Base-by-base conservation (phyloP, 2,888 invertebrate genomes). In the Lomographa bimaculata region DNA sequence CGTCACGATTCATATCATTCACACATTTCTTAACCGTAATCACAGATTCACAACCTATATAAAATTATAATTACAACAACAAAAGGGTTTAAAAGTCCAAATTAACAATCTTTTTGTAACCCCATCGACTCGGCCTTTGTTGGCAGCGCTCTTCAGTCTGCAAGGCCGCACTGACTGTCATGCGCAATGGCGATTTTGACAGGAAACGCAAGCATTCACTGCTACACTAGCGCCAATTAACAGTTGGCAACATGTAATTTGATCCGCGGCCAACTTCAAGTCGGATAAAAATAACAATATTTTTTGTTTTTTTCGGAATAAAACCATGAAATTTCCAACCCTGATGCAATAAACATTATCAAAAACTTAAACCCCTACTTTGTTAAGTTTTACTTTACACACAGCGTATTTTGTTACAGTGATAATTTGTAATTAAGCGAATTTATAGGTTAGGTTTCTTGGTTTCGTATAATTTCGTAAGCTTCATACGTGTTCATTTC, bases 1-100 rank as follows among this genome's bases (percentile, higher is more conserved):
- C 91, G 90, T 89, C 87, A 87, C 82, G 84, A 78, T 82, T 85
- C 80, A 89, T 90, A 84, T 85, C 84, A 87, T 83, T 81, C 76
- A 89, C 89, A 80, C 87, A 89, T 90, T 83, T 86, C 82, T 85
- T 83, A 86, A 87, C 73, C 78, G 83, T 87, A 87, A 90, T 89
- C 89, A 90, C 89, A 89, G 89, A 87, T 86, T 90, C 89, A 90
- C 89, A 89, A 90, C 89, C 89, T 86, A 89, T 85, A 79, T 83
- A 79, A 86, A 89, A 87, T 87, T 87, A 86, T 81, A 87, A 89
- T 85, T 86, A 86, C 78, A 81, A 89, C 80, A 86, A 87, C 80
- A 84, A 85, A 82, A 86, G 85, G 85, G 86, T 83, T 82, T 78
- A 80, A 62, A 77, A 71, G 84, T 85, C 83, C 81, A 87, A 86